These are phyloP conservation scores for Tragelaphus imberbis DNA, from an alignment of 2,113 vertebrate species.

Conservation along the genomic window DNA sequence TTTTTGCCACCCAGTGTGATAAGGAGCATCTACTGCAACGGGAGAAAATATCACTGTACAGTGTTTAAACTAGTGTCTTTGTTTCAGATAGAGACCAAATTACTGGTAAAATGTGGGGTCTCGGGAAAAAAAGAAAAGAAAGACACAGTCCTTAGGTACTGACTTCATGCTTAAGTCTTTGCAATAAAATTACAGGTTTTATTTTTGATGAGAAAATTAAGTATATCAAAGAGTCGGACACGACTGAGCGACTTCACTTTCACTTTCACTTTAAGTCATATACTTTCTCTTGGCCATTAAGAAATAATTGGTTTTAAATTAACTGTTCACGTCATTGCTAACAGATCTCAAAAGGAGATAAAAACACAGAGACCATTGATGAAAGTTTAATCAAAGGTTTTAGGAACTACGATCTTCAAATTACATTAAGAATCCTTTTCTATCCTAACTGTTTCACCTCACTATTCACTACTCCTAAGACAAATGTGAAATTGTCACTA, in stretches of 20 bases:
- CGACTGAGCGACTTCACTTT: too few relatives aligned
- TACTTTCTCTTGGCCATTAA: not conserved
- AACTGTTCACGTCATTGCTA: not conserved
- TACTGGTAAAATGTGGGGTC: not conserved
- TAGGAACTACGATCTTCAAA: not conserved
- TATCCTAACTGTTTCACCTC: not conserved
- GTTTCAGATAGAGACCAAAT: not conserved
- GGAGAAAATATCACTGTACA: not conserved
- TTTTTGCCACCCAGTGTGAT: not conserved
- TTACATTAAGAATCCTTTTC: not conserved
- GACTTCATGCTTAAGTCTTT: not conserved
- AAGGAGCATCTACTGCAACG: not conserved
- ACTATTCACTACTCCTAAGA: not conserved
- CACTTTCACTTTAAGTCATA: not conserved
- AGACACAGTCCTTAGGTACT: not conserved
- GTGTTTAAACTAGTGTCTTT: not conserved
- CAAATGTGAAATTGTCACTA: not conserved
- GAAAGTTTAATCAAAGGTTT: not conserved
- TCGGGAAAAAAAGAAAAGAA: not conserved
- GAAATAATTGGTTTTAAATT: not conserved
- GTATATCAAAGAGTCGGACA: too few relatives aligned
- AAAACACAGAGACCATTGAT: not conserved
- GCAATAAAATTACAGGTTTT: not conserved
- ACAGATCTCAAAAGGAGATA: not conserved
- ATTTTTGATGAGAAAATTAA: not conserved